Percentiles rank a stretch among this genome's conserved stretches.
These are phyloP conservation scores for Pocillopora verrucosa DNA, from an alignment of 64 coral and sea anemone genomes.

Conservation along the genomic window DNA sequence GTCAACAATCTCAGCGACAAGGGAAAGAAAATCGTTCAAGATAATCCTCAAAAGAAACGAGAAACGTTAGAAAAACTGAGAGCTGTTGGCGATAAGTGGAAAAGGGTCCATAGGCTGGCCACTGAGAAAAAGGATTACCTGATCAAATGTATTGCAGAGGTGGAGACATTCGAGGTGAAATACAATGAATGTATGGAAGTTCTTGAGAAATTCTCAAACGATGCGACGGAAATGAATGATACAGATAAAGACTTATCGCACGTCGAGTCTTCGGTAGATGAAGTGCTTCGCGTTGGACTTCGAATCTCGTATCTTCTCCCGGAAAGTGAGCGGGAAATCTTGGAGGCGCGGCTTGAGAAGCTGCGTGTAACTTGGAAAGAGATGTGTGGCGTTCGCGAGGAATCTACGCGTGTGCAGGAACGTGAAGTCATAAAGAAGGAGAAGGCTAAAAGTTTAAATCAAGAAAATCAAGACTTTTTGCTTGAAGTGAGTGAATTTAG, in stretches of 20 bases:
- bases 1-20: conserved; percentile 78
- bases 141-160: conserved; percentile 47
- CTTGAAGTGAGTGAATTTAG: conserved; percentile 58
- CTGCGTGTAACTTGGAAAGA: conserved; percentile 34
- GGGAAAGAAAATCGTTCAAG: conserved; percentile 60
- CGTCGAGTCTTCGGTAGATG: conserved; percentile 21
- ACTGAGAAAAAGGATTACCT: conserved; percentile 63
- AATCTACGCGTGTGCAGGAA: conserved; percentile 49
- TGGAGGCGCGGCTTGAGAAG: conserved; percentile 24
- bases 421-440: conserved; percentile 29
- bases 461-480: conserved; percentile 43
- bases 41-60: conserved; percentile 59
- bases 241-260: conserved; percentile 11
- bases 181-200: conserved; percentile 65
- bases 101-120: conserved; percentile 57
- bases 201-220: conserved; percentile 26
- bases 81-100: conserved; percentile 64
- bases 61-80: conserved; percentile 67
- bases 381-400: conserved; percentile 31
- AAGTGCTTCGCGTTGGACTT: conserved; percentile 43
- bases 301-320: conserved; percentile 28
- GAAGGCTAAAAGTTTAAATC: conserved; percentile 15
- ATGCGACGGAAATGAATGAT: neutral
- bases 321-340: conserved; percentile 17
- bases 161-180: conserved; percentile 63